These are phyloP conservation scores for Frieseomelitta varia DNA, from an alignment of 1,140 invertebrate species.

Conservation along the genomic window DNA sequence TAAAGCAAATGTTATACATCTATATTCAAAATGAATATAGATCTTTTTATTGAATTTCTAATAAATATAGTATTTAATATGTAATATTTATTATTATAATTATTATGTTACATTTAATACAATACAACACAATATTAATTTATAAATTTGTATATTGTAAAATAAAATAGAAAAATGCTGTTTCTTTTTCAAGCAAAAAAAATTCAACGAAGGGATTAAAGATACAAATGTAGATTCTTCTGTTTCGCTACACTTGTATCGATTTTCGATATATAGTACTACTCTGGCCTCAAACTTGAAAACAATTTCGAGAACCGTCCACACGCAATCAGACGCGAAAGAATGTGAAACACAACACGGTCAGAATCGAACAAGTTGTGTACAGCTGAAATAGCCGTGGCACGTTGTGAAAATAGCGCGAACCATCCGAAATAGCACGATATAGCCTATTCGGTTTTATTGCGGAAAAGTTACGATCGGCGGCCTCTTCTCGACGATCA, in stretches of 20 bases:
- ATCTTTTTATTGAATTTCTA: too few relatives aligned
- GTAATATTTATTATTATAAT: too few relatives aligned
- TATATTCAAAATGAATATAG: too few relatives aligned
- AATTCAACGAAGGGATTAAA: too few relatives aligned
- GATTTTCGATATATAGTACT: neutral
- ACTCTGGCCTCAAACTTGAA: neutral
- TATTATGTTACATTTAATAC: too few relatives aligned
- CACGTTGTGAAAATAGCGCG: slow-evolving; percentile 5
- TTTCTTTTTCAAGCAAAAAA: neutral
- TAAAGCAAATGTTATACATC: too few relatives aligned
- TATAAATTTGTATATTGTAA: too few relatives aligned
- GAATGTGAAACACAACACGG: neutral
- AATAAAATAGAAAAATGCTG: too few relatives aligned
- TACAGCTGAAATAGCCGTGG: neutral
- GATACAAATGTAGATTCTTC: neutral
- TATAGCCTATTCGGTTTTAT: neutral
- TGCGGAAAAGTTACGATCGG: neutral
- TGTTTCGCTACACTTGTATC: neutral
- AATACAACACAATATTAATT: too few relatives aligned
- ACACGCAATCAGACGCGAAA: neutral
- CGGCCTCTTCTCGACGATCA: neutral
- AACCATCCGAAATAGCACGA: neutral
- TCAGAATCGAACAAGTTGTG: neutral
- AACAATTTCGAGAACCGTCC: neutral
- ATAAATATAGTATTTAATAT: too few relatives aligned